phyloP scores from a whole-genome alignment of 2,113 vertebrate genomes.

The Ctenomys sociabilis region DNA sequence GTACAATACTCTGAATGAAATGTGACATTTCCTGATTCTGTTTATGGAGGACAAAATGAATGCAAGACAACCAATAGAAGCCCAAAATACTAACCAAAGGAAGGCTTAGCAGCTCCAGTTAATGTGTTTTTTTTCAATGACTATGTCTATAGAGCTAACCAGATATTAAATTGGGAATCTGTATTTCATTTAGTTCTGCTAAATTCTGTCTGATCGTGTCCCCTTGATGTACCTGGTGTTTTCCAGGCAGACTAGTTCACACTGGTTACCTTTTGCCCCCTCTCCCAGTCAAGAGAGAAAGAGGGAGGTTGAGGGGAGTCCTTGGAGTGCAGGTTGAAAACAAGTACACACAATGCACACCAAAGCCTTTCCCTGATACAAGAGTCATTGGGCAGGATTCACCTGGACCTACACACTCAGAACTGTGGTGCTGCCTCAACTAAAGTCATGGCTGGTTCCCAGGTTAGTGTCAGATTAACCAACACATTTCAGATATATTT shows the following conservation, averaged over 20 bases:
- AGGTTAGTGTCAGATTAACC: conserved; percentile 7
- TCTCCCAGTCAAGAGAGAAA: too few relatives aligned
- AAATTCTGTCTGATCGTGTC: too few relatives aligned
- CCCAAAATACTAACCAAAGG: neutral
- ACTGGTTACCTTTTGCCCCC: too few relatives aligned
- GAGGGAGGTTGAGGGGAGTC: neutral
- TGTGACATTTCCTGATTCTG: neutral
- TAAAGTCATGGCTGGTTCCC: neutral
- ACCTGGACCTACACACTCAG: neutral
- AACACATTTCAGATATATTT: conserved; percentile 17
- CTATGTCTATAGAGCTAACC: too few relatives aligned
- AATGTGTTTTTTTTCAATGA: too few relatives aligned
- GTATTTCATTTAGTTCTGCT: too few relatives aligned
- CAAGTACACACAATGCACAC: neutral
- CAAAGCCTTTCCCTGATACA: neutral
- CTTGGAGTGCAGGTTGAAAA: neutral
- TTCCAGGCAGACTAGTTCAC: too few relatives aligned
- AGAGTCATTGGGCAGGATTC: neutral
- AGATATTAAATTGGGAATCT: too few relatives aligned
- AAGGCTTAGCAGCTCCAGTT: neutral
- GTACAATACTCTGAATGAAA: neutral
- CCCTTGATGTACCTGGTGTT: too few relatives aligned
- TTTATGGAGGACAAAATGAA: neutral
- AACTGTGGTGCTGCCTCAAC: neutral
- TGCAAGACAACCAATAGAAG: neutral